A percentile compares a stretch with the other conserved stretches of the same genome.
Evolutionary conservation across 23 tunicate species (phyloP).

Genomic region (Styela plicata): DNA sequence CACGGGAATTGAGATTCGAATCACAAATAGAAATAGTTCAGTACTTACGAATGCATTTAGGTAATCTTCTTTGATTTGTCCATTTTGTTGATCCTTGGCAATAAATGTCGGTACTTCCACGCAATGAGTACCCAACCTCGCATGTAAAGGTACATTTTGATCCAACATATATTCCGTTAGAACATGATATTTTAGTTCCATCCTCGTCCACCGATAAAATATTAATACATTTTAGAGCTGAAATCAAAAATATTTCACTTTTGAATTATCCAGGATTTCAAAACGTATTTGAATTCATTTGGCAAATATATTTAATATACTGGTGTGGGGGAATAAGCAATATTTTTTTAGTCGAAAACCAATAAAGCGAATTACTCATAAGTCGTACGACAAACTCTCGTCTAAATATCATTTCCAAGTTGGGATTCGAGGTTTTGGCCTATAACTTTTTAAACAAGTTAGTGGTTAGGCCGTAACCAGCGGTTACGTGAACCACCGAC

Average conservation of each 20-base stretch:
- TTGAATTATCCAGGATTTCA: no score
- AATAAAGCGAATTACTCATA: no score
- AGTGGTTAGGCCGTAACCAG: no score
- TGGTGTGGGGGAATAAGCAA: no score
- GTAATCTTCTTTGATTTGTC: conserved; percentile 33
- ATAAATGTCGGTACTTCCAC: conserved; percentile 35
- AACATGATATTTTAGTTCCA: conserved; percentile 37
- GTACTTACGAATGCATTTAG: conserved; percentile 14
- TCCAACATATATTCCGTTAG: conserved; percentile 48
- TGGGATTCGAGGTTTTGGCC: no score
- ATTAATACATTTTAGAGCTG: neutral
- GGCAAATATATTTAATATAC: no score
- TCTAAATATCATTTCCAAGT: no score
- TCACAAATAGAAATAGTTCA: neutral
- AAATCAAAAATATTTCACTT: neutral
- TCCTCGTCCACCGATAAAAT: neutral
- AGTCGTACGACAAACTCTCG: no score
- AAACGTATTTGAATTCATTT: no score
- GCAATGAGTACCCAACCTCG: conserved; percentile 13
- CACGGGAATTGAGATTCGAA: neutral
- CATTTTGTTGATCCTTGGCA: conserved; percentile 65
- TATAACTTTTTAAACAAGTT: no score
- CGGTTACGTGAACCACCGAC: no score
- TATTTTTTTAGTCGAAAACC: no score
- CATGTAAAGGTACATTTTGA: conserved; percentile 59